These are phyloP conservation scores for Schizopygopsis malacanthus DNA, from an alignment of 2,797 vertebrate genomes.

Conservation along the genomic window DNA sequence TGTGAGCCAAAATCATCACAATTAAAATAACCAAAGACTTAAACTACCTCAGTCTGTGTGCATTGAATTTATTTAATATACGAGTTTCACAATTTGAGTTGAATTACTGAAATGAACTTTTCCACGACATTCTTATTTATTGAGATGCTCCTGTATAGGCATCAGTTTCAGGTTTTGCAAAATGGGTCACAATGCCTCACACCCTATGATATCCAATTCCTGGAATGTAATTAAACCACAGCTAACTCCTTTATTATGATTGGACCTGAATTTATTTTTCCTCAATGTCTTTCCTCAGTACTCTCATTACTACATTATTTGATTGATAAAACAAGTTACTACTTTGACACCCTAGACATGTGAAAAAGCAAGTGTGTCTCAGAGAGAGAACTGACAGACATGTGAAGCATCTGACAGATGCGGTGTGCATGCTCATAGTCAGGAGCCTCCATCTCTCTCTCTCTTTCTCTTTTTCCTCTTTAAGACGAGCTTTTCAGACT, in stretches of 20 bases:
- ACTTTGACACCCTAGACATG: neutral
- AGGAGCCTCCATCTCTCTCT: conserved; percentile 9
- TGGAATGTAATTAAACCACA: conserved; percentile 10
- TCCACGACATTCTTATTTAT: no score
- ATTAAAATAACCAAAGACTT: no score
- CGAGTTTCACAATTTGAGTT: no score
- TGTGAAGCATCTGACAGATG: conserved; percentile 51
- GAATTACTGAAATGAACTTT: no score
- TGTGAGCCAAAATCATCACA: no score
- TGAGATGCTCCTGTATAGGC: neutral
- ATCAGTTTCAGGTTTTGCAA: neutral
- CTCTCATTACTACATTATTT: neutral
- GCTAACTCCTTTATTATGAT: neutral
- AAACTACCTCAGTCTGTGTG: no score
- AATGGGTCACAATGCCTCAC: neutral
- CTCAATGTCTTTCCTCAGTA: neutral
- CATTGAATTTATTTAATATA: no score
- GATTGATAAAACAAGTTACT: neutral
- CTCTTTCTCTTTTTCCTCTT: neutral
- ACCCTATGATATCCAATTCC: neutral
- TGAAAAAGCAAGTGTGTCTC: conserved; percentile 2
- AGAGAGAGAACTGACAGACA: conserved; percentile 1
- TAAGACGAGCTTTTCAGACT: conserved; percentile 10
- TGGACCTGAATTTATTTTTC: neutral
- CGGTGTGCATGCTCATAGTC: conserved; percentile 29